Base-by-base conservation (phyloP, 2,113 vertebrate genomes). In the Microtus pennsylvanicus region DNA sequence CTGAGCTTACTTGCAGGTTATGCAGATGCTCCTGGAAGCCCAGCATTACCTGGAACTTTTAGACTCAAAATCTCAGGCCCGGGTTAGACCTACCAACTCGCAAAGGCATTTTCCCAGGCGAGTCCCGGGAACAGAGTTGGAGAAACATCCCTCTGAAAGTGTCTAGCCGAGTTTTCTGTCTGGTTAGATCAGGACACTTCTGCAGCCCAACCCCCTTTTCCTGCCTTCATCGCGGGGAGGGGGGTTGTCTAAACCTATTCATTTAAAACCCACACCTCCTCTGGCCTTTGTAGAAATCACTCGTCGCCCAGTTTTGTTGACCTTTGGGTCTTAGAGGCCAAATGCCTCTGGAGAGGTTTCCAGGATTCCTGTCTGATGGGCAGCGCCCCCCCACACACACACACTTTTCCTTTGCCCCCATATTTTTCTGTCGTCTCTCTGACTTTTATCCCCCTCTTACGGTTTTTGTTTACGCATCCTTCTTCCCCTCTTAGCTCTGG, bases 51-150 rank as follows among this genome's bases (percentile, higher is more conserved):
- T 45, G 82, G 52, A 50, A 58, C 87, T 74, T n/a, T 38, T 91
- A 95, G 86, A 83, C 72, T 65, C n/a, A 30, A 58, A 77, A 12
- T 63, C 67, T 85, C 89, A 17, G 19, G 52, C 52, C 61, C 77
- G 8, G 70, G 10, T 7, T 80, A 93, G 82, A 86, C 58, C 45
- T 12, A 72, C 72, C 70, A 47, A 87, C 89, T 87, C 35, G 75
- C 93, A 97, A 94, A 9, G 33, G 28, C 69, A 9, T 94, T 72
- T 96, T 35, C 87, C 67, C 91, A 35, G 42, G 75, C 86, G 55
- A 82, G 82, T 89, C 47, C 1, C 65, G 35, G 35, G 38, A 91
- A 70, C 55, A 12, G 10, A 52, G 42, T 63, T 76, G 42, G 58
- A 74, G 38, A 89, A 67, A 82, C 65, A 22, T 33, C 42, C 22